A percentile compares a stretch with the other conserved stretches of the same genome.
Conservation (phyloP, 2,888 invertebrate genomes). For the Drosophila leonis region DNA sequence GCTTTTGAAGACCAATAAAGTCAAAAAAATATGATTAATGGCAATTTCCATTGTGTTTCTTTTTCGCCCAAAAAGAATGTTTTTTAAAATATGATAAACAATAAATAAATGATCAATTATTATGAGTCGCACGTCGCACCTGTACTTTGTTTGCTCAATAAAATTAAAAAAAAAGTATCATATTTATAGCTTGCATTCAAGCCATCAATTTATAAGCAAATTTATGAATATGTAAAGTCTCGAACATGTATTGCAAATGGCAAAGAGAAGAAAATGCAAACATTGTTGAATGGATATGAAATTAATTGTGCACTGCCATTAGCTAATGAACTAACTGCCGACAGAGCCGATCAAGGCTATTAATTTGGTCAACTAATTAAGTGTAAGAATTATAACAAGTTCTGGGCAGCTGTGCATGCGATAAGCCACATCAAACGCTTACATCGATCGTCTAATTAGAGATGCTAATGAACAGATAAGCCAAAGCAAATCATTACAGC, state of each 20-base stretch:
- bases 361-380: slow-evolving; percentile 34
- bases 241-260: background rate
- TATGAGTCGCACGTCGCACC: slow-evolving; percentile 34
- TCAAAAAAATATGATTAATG: slow-evolving; percentile 10
- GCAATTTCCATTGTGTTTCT: background rate
- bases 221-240: background rate
- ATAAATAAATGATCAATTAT: slow-evolving; percentile 24
- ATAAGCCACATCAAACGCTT: background rate
- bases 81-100: slow-evolving; percentile 4
- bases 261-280: background rate
- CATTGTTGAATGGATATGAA: background rate
- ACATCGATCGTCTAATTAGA: slow-evolving; percentile 13
- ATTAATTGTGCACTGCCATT: slow-evolving; percentile 27
- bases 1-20: slow-evolving; percentile 21
- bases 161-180: slow-evolving; percentile 1
- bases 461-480: slow-evolving; percentile 53
- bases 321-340: slow-evolving; percentile 25
- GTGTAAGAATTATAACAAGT: slow-evolving; percentile 29
- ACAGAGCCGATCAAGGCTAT: background rate
- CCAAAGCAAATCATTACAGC: slow-evolving; percentile 31
- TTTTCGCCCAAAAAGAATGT: slow-evolving; percentile 4
- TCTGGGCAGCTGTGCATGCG: slow-evolving; percentile 30
- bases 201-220: background rate
- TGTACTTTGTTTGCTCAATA: background rate
- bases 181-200: background rate